Evolutionary conservation across 1,140 invertebrate species (phyloP).

Genomic region (Ylistrum balloti): DNA sequence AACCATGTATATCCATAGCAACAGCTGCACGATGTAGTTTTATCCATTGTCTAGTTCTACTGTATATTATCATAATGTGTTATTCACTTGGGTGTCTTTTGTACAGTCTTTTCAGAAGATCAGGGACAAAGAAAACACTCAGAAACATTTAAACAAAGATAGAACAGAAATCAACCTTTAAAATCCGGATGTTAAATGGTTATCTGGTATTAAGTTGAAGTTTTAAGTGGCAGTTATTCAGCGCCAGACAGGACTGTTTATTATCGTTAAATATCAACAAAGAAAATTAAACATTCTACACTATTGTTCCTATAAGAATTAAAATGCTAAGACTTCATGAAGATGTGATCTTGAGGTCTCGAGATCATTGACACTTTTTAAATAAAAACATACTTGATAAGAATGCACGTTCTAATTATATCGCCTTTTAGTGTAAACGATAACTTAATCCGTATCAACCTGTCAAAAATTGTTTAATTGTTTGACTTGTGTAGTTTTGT

Average conservation of each 20-base stretch:
- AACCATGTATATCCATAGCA: too few species aligned
- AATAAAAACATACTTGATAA: too few species aligned
- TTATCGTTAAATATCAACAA: neutral
- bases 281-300: neutral
- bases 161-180: neutral
- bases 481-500: neutral
- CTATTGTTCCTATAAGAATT: neutral
- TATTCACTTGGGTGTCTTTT: too few species aligned
- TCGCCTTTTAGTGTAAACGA: neutral
- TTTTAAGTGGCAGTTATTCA: neutral
- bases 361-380: constrained; percentile 5
- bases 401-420: neutral
- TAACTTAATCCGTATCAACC: neutral
- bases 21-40: too few species aligned
- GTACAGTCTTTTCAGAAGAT: too few species aligned
- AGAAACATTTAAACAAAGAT: neutral
- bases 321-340: neutral
- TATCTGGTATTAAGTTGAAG: neutral
- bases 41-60: too few species aligned
- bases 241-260: neutral
- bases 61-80: too few species aligned
- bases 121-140: too few species aligned
- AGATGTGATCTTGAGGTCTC: neutral
- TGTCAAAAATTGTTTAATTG: constrained; percentile 36
- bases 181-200: neutral